phyloP scores from a whole-genome alignment of 2,888 invertebrate genomes.

The Melolontha melolontha region DNA sequence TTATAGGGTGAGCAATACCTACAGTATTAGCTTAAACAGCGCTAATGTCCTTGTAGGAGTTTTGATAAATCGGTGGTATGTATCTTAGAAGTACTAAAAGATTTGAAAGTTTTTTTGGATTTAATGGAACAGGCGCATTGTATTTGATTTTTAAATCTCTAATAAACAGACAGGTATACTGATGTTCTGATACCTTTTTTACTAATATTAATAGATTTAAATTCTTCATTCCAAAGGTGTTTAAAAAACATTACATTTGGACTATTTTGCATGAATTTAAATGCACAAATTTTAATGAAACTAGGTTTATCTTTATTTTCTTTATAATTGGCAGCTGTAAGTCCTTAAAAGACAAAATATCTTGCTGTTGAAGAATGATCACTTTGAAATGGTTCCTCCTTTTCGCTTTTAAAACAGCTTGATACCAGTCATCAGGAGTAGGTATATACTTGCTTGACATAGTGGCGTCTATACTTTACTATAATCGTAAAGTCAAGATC shows the following conservation, averaged over 20 bases:
- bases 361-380: too few species aligned
- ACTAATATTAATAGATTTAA: too few species aligned
- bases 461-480: constrained; percentile 26
- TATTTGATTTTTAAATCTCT: constrained; percentile 9
- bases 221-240: too few species aligned
- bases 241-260: background rate
- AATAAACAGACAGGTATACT: too few species aligned
- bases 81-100: constrained; percentile 4
- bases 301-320: constrained; percentile 17
- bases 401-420: constrained; percentile 32
- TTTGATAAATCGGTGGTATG: background rate
- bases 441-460: constrained; percentile 21
- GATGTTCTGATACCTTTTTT: too few species aligned
- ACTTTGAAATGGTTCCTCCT: constrained; percentile 29
- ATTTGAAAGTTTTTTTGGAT: constrained; percentile 20
- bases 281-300: constrained; percentile 25
- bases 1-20: constrained; percentile 9
- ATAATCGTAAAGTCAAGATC: constrained; percentile 31
- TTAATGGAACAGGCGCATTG: constrained; percentile 4
- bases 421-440: constrained; percentile 15
- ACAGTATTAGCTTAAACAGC: constrained; percentile 14
- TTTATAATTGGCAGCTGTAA: constrained; percentile 11
- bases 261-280: constrained; percentile 22
- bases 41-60: constrained; percentile 19
- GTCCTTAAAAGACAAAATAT: too few species aligned